Evolutionary conservation across 1,140 invertebrate genomes (phyloP), one percentile per base, ranked within the genome.

Genomic region (Papilio polyxenes): DNA sequence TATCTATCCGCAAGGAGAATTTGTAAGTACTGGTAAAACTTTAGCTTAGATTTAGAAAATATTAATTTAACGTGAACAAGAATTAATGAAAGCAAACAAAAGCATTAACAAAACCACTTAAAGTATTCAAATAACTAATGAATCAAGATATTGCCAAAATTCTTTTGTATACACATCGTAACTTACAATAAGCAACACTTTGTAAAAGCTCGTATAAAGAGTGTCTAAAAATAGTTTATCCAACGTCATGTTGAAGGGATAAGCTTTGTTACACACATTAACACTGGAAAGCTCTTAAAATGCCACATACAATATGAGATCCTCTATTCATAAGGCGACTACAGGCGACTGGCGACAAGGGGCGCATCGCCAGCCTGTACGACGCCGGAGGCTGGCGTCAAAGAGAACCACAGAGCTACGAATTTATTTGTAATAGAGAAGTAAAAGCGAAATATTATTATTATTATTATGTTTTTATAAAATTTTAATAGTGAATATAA

Each of bases 151-250:
- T 59, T 20, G 56, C 17, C n/a, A 8, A 59, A 59, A 59, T 20
- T 8, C 56, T 20, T 59, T 59, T 17, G n/a, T 20, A n/a, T 9
- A 20, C 17, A 59, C 23, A n/a, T 8, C n/a, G 6, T 6, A n/a
- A 20, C 56, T n/a, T 40, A 37, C 65, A 72, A 72, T 72, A 72
- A 65, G 31, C 65, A n/a, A 76, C 53, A 76, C 78, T 72, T 80
- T 31, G 53, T 53, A 81, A 72, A 72, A 37, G 31, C 65, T 31
- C 20, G 31, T 17, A 56, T 23, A 20, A 56, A 83, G 40, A 59
- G 40, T 65, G 79, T 81, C 80, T 81, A 81, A 81, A 81, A 83
- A 83, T 83, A 83, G 80, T 82, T 81, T 80, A 80, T 62, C 76
- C 79, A 75, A 74, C 77, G n/a, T 49, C 81, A 20, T 77, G 75